Conservation (phyloP, 2,888 invertebrate species). For the Gerris lacustris region DNA sequence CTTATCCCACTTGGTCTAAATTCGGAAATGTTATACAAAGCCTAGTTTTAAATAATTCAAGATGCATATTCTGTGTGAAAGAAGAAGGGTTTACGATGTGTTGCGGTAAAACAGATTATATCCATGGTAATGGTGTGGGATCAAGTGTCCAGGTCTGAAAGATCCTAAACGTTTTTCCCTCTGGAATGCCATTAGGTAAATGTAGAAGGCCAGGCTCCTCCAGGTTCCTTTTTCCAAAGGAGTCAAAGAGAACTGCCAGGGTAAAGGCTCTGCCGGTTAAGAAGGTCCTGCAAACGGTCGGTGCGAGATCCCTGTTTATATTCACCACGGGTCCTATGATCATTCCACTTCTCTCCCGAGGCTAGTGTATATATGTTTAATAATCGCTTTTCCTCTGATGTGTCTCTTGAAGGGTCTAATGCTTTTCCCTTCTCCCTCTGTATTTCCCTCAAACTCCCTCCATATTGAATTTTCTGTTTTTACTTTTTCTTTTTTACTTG, state of each 20-base stretch:
- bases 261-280: too few relatives aligned
- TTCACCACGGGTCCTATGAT: constrained; percentile 1
- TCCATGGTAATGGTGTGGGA: too few relatives aligned
- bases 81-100: too few relatives aligned
- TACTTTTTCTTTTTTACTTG: not conserved
- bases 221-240: too few relatives aligned
- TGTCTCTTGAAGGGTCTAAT: not conserved
- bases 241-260: too few relatives aligned
- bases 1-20: too few relatives aligned
- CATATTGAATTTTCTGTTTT: not conserved
- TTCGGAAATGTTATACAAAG: too few relatives aligned
- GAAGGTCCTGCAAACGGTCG: not conserved
- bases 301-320: not conserved
- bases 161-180: too few relatives aligned
- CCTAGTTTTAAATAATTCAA: too few relatives aligned
- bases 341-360: not conserved
- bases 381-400: constrained; percentile 1
- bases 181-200: not conserved
- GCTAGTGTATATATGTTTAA: constrained; percentile 3
- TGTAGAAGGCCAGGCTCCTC: not conserved
- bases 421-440: not conserved
- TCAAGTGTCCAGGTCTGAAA: too few relatives aligned
- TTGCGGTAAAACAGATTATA: too few relatives aligned
- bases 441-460: not conserved
- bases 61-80: too few relatives aligned